Base-by-base conservation (phyloP, 2,888 invertebrate species). In the Sarcophaga carnaria region DNA sequence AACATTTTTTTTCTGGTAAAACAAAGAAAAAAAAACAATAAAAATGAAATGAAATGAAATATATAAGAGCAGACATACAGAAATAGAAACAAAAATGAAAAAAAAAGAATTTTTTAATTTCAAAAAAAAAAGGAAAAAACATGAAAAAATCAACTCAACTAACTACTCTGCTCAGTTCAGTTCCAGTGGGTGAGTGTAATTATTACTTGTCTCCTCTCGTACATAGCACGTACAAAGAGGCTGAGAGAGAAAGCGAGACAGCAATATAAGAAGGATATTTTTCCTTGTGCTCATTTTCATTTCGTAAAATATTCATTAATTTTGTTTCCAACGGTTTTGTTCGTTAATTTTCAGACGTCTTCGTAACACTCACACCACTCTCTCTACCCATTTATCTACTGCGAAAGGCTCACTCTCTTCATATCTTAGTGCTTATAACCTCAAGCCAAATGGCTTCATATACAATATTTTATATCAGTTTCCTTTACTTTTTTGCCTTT, bases 291-390 rank as follows among this genome's bases (percentile, higher is more conserved):
- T 49, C 49, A 67, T 80, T 84, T 80, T 84, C 76, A 80, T 80
- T 70, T 78, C 76, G 49, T 37, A 81, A 69, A 54, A 54, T 45
- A 59, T 69, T 80, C 83, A 86, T 86, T 86, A 86, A 86, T 86
- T 72, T 80, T 77, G 80, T 86, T 80, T 80, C 83, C 77, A 86
- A 69, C 67, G 47, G 69, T 27, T 27, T 69, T 78, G 69, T 83
- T 80, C 80, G 80, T 86, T 86, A 86, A 86, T 80, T 86, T 80
- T 74, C 67, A 83, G 80, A 86, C 83, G 20, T 83, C 77, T 76
- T 78, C 60, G 8, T 20, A 17, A 64, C 54, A 64, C 69, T 45
- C 54, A 72, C 72, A 72, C 49, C 72, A 47, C 37, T n/a, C 69
- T 67, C 37, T n/a, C 69, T 67, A n/a, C 45, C 11, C 22, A n/a